phyloP scores from a whole-genome alignment of 2,888 invertebrate species.

The Pocota personata region DNA sequence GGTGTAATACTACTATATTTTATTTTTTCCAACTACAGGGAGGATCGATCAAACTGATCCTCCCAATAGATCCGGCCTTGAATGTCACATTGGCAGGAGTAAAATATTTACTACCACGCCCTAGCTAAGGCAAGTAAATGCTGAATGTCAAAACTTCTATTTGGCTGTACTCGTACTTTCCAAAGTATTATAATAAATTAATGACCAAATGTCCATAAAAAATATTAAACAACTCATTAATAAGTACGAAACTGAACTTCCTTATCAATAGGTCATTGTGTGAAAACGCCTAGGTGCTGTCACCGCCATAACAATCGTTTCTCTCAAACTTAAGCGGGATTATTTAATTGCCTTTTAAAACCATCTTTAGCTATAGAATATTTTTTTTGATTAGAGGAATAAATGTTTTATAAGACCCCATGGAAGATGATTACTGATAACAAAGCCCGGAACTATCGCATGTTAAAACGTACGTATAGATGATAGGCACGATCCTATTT shows the following conservation, averaged over 20 bases:
- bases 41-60: too few species aligned
- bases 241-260: background rate
- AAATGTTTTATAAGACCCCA: background rate
- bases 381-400: background rate
- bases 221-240: background rate
- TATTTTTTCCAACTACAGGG: too few species aligned
- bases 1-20: too few species aligned
- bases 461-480: background rate
- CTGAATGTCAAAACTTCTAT: too few species aligned
- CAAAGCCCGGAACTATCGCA: background rate
- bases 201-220: background rate
- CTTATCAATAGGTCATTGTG: constrained; percentile 14
- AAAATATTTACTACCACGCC: too few species aligned
- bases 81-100: too few species aligned
- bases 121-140: too few species aligned
- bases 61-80: too few species aligned
- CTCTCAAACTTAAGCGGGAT: background rate
- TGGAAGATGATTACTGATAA: background rate
- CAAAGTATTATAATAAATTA: too few species aligned
- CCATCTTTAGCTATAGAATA: background rate
- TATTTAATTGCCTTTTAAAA: background rate
- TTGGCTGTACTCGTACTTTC: background rate
- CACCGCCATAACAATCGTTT: background rate
- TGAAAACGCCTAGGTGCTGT: background rate
- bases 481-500: background rate